Evolutionary conservation across 2,113 vertebrate species (phyloP).

Genomic region (Edolisoma coerulescens): DNA sequence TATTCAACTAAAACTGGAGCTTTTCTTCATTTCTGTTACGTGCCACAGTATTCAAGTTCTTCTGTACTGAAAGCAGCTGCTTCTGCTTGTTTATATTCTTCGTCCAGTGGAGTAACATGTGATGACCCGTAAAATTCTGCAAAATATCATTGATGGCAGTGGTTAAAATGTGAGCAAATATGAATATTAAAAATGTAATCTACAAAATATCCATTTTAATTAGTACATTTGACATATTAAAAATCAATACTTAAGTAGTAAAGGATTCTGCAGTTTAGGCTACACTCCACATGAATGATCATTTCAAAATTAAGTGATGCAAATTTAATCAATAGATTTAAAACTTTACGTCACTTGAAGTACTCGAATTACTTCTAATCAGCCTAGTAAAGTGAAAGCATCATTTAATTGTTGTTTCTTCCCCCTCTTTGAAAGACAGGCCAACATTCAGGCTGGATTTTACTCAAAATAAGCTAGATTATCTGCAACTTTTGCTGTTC

Average conservation of each 20-base stretch:
- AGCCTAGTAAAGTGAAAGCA: conserved; percentile 24
- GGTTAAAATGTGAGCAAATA: background rate
- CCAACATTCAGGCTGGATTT: background rate
- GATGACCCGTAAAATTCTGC: background rate
- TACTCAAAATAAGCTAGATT: background rate
- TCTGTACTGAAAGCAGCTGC: background rate
- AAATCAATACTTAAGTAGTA: conserved; percentile 25
- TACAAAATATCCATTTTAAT: conserved; percentile 25
- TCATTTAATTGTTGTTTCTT: conserved; percentile 17
- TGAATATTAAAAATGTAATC: background rate
- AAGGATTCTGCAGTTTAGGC: conserved; percentile 41
- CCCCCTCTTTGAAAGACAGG: background rate
- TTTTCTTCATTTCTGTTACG: background rate
- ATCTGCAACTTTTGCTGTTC: background rate
- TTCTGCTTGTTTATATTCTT: background rate
- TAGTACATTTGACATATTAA: conserved; percentile 25
- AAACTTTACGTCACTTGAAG: conserved; percentile 50
- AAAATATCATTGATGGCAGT: background rate
- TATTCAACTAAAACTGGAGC: background rate
- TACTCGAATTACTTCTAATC: conserved; percentile 56
- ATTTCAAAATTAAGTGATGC: conserved; percentile 63
- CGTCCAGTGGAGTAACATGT: background rate
- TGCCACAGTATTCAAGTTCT: background rate
- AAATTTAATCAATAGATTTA: conserved; percentile 69
- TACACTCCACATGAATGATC: conserved; percentile 19